Percentiles rank a stretch among this genome's conserved stretches.
Evolutionary conservation across 2,888 invertebrate species (phyloP).

Genomic region (Andrena trimmerana): DNA sequence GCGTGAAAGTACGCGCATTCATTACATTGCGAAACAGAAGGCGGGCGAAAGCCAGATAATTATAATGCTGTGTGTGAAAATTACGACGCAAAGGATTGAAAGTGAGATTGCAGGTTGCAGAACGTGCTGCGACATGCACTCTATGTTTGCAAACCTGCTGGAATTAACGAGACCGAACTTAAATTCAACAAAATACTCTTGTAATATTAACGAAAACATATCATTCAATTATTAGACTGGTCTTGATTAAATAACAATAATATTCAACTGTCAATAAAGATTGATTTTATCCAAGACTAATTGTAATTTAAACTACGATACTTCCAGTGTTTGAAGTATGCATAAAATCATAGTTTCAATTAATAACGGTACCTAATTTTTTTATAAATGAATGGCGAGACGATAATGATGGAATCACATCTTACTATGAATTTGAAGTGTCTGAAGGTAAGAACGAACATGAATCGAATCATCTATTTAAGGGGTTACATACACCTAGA

Average conservation of each 20-base stretch:
- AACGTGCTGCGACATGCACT: neutral
- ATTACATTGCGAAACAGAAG: slow-evolving; percentile 11
- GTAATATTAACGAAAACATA: neutral
- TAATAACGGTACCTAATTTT: too few species aligned
- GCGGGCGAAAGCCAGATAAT: slow-evolving; percentile 28
- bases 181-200: neutral
- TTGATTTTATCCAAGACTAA: too few species aligned
- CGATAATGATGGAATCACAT: too few species aligned
- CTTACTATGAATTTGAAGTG: too few species aligned
- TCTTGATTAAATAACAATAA: neutral
- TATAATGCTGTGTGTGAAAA: slow-evolving; percentile 30
- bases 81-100: slow-evolving; percentile 15
- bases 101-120: slow-evolving; percentile 7
- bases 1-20: neutral
- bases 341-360: too few species aligned
- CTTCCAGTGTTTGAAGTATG: too few species aligned
- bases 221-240: neutral
- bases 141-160: slow-evolving; percentile 2
- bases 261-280: too few species aligned
- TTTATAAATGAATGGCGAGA: too few species aligned
- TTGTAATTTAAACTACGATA: too few species aligned
- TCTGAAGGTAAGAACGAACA: too few species aligned
- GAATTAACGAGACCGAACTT: slow-evolving; percentile 3
- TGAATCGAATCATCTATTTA: too few species aligned
- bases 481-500: too few species aligned